Conservation (phyloP, 2,113 vertebrate genomes). For the Calyptommatus sinebrachiatus region DNA sequence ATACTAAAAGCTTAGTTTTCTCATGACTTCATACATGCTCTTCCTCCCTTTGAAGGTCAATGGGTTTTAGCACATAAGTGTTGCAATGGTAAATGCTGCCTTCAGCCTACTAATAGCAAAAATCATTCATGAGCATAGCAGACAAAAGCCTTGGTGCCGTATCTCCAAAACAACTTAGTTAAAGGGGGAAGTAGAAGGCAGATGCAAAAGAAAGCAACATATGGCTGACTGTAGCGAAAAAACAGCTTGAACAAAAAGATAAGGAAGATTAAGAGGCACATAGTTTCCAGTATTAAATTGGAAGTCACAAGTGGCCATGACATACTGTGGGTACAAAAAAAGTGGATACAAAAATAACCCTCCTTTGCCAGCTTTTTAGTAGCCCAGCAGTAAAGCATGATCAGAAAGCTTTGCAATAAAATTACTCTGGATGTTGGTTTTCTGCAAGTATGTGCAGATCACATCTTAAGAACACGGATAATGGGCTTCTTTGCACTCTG, state of each 20-base stretch:
- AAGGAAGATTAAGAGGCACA: background rate
- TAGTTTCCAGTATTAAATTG: background rate
- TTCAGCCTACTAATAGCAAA: background rate
- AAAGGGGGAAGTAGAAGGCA: background rate
- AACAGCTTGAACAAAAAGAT: background rate
- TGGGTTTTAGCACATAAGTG: background rate
- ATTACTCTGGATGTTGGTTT: background rate
- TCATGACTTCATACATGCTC: too few relatives aligned
- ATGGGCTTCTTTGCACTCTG: too few relatives aligned
- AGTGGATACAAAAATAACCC: background rate
- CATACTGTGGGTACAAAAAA: background rate
- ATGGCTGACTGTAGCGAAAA: background rate
- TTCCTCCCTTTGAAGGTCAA: too few relatives aligned
- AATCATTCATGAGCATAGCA: background rate
- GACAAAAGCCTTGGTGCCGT: background rate
- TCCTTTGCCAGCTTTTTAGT: background rate
- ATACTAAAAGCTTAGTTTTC: too few relatives aligned
- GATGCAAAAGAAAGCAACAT: background rate
- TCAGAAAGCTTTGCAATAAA: background rate
- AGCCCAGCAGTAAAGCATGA: background rate
- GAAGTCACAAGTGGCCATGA: background rate
- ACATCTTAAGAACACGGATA: background rate
- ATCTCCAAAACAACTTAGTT: background rate
- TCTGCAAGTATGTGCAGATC: background rate
- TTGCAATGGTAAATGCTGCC: background rate